Base-by-base conservation (phyloP, 2,888 invertebrate species). In the Mythimna pallens region DNA sequence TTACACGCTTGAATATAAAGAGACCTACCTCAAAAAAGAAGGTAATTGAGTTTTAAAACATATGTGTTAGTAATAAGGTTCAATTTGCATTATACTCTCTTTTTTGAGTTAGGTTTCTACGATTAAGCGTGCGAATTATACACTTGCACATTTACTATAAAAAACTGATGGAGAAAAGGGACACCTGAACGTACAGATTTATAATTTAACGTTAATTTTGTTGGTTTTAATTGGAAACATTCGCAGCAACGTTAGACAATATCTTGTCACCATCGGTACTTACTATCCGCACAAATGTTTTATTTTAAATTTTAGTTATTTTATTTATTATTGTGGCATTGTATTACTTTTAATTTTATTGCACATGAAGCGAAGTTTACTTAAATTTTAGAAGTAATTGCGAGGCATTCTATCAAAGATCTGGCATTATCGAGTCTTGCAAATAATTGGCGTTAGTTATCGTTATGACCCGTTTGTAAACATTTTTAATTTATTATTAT, bases 281-380 rank as follows among this genome's bases (percentile, higher is more conserved):
- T 95, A 95, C 89, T 87, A 86, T 87, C 93, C 92, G 94, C 95
- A 95, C 95, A 94, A 95, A 94, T 92, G 89, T 88, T 88, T 90
- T 90, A 88, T 86, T 84, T 86, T 85, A 83, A 81, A 81, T 89
- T 89, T 90, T 91, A 91, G 89, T 92, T 91, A 73, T 81, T 90
- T 90, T 87, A 86, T 88, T 94, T 93, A 94, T 94, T 94, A 93
- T 92, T 92, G 90, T 90, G 88, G 88, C 89, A 89, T 89, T 88
- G 87, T 93, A 89, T 92, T 90, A 92, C 78, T 84, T 84, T 83
- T 85, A 80, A 82, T 91, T 91, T 90, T 88, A 85, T 88, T 90
- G 85, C 87, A 90, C 86, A 87, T 78, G 76, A 87, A 88, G 94
- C 95, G 92, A 92, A 92, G 93, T 92, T 95, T 95, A 96, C 95